These are phyloP conservation scores for Pocillopora meandrina DNA, from an alignment of 92 coral and sea anemone genomes.

Conservation along the genomic window DNA sequence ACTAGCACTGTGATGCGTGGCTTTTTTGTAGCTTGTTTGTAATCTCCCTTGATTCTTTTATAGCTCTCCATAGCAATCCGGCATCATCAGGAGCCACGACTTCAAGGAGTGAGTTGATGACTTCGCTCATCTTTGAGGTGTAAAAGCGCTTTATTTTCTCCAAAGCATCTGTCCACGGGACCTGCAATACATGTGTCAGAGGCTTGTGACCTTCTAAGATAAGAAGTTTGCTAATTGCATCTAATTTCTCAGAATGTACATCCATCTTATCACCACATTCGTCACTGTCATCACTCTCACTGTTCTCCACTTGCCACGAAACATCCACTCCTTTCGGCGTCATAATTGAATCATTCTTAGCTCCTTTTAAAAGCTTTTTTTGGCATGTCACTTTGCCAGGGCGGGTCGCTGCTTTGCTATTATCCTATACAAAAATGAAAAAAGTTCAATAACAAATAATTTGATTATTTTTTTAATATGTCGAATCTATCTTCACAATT, in stretches of 20 bases:
- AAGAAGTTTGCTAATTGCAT: slow-evolving; percentile 28
- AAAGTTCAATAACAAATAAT: not conserved
- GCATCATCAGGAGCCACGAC: slow-evolving; percentile 46
- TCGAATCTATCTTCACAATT: no score
- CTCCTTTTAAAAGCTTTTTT: not conserved
- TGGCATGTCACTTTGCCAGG: not conserved
- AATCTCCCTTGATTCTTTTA: slow-evolving; percentile 31
- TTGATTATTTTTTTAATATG: not conserved
- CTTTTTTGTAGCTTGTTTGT: slow-evolving; percentile 52
- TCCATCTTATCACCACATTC: not conserved
- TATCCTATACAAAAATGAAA: not conserved
- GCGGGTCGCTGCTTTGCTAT: not conserved
- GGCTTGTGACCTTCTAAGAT: slow-evolving; percentile 33
- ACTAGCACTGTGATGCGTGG: slow-evolving; percentile 27
- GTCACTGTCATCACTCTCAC: not conserved
- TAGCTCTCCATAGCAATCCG: slow-evolving; percentile 47
- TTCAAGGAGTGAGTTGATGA: slow-evolving; percentile 41
- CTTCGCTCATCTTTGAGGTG: slow-evolving; percentile 37
- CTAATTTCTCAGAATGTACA: slow-evolving; percentile 5
- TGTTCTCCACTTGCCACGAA: slow-evolving; percentile 17
- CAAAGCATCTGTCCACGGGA: slow-evolving; percentile 38
- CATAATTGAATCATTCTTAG: not conserved
- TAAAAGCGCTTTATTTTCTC: slow-evolving; percentile 19
- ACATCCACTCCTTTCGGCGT: slow-evolving; percentile 23
- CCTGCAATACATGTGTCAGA: slow-evolving; percentile 19